Conservation (phyloP, 2,888 invertebrate species). For the Drosophila greeni region DNA sequence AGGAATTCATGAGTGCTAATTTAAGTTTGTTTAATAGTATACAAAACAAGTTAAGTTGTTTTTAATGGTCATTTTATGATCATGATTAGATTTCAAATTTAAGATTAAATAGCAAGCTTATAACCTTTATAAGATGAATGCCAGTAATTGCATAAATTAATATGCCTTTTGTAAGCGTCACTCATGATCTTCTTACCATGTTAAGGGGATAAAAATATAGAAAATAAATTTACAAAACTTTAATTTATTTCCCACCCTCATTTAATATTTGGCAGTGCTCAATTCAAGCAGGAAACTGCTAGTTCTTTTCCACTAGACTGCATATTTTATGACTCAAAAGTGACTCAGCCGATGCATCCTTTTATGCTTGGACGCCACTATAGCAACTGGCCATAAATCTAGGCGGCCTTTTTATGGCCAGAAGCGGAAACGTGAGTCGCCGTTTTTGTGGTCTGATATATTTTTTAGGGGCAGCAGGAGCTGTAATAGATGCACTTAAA, state of each 20-base stretch:
- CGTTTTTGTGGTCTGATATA: constrained; percentile 15
- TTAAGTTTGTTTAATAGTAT: neutral
- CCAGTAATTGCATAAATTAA: neutral
- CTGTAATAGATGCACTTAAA: constrained; percentile 34
- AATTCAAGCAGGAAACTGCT: neutral
- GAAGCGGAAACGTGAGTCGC: constrained; percentile 35
- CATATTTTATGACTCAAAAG: constrained; percentile 25
- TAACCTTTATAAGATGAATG: neutral
- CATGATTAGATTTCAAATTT: neutral
- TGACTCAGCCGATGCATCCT: constrained; percentile 21
- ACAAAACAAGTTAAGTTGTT: neutral
- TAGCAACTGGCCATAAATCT: constrained; percentile 24
- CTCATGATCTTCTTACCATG: neutral
- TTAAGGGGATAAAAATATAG: neutral
- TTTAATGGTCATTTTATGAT: neutral
- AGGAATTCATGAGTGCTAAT: neutral
- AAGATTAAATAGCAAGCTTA: neutral
- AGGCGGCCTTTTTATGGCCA: constrained; percentile 24
- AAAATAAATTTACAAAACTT: neutral
- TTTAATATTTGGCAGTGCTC: neutral
- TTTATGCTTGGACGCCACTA: constrained; percentile 30
- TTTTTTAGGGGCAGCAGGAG: constrained; percentile 11
- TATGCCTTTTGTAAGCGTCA: neutral
- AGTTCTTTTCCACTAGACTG: neutral
- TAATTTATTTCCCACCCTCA: no score